These are phyloP conservation scores for Takifugu rubripes DNA, from an alignment of 2,797 vertebrate species.

Conservation along the genomic window DNA sequence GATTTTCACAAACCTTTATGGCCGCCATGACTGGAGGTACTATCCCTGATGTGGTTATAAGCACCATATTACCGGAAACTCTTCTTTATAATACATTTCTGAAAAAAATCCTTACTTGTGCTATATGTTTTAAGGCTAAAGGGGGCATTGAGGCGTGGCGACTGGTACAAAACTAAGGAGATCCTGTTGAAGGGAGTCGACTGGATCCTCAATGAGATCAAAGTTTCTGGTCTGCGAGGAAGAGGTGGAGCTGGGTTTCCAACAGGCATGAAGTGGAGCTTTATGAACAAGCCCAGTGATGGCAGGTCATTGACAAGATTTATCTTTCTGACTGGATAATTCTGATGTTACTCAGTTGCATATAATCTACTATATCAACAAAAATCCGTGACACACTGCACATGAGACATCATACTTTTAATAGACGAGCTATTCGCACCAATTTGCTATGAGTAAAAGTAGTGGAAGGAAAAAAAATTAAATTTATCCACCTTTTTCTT, in stretches of 20 bases:
- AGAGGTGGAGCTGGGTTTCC: conserved; percentile 94
- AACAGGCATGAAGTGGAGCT: conserved; percentile 97
- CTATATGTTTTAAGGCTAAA: conserved; percentile 76
- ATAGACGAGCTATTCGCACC: no score
- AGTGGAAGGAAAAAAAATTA: no score
- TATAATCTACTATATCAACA: no score
- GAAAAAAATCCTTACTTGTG: no score
- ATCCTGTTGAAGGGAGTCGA: conserved; percentile 92
- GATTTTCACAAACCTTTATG: conserved; percentile 95
- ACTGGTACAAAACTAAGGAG: conserved; percentile 98
- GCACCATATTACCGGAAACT: neutral
- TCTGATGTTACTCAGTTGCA: no score
- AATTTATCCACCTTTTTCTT: neutral
- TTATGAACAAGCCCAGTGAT: conserved; percentile 98
- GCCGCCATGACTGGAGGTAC: conserved; percentile 94
- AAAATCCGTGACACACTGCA: no score
- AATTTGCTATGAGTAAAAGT: no score
- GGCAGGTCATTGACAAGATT: conserved; percentile 77
- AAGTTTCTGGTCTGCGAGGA: conserved; percentile 88
- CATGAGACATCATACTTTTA: no score
- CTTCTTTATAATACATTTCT: neutral
- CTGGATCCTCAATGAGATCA: conserved; percentile 94
- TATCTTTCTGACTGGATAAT: neutral
- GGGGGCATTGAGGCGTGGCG: conserved; percentile 85
- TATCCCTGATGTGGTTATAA: neutral